These are phyloP conservation scores for Archivesica marissinica DNA, from an alignment of 1,140 invertebrate genomes.

Conservation along the genomic window DNA sequence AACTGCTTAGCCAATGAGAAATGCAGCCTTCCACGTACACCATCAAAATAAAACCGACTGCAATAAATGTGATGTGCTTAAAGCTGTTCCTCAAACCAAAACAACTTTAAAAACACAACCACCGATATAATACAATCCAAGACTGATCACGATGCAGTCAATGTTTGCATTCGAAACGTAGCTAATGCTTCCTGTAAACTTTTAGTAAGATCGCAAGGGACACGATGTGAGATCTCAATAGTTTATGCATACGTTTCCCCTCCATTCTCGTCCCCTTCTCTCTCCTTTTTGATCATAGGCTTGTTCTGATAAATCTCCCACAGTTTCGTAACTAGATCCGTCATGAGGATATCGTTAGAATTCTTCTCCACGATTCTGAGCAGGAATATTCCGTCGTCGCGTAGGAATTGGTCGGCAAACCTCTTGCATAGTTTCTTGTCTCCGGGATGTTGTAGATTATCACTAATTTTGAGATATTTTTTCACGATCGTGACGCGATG, in stretches of 20 bases:
- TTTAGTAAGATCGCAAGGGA: neutral
- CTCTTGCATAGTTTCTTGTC: slow-evolving; percentile 76
- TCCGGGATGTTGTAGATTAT: slow-evolving; percentile 71
- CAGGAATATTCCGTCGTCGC: slow-evolving; percentile 82
- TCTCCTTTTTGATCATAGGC: slow-evolving; percentile 73
- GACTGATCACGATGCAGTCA: no score
- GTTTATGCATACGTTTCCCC: slow-evolving; percentile 69
- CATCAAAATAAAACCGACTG: no score
- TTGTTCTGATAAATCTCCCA: slow-evolving; percentile 81
- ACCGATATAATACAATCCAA: no score
- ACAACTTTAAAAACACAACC: neutral
- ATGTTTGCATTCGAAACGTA: no score
- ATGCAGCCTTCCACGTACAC: neutral
- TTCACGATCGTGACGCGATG: slow-evolving; percentile 79
- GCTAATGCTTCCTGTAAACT: no score
- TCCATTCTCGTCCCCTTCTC: slow-evolving; percentile 68
- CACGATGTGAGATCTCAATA: neutral
- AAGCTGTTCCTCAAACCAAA: slow-evolving; percentile 16
- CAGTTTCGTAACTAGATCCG: slow-evolving; percentile 78
- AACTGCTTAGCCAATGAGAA: no score
- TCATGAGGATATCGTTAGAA: slow-evolving; percentile 81
- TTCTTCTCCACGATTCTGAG: slow-evolving; percentile 81
- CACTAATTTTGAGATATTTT: slow-evolving; percentile 80
- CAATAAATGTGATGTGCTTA: neutral
- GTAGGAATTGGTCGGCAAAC: slow-evolving; percentile 80